Conservation (phyloP, 2,888 invertebrate species). For the Diaprepes abbreviatus region DNA sequence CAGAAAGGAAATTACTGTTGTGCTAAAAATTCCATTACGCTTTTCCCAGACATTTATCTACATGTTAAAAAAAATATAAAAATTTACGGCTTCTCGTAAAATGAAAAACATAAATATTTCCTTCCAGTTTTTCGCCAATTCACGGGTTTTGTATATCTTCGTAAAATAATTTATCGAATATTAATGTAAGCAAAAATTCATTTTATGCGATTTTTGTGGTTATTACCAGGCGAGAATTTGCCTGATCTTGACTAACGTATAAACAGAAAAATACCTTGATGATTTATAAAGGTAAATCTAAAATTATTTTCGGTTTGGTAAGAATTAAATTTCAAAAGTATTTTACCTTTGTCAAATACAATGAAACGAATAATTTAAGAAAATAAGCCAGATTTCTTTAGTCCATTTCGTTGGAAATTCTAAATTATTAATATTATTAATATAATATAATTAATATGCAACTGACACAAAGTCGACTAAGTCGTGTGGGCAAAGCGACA, state of each 20-base stretch:
- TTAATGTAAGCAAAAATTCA: slow-evolving; percentile 11
- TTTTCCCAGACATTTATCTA: background rate
- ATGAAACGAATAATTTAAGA: background rate
- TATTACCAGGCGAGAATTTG: background rate
- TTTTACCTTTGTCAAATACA: background rate
- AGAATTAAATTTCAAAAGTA: background rate
- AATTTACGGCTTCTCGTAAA: slow-evolving; percentile 8
- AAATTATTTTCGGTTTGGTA: background rate
- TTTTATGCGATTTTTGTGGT: slow-evolving; percentile 19
- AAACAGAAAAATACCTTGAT: slow-evolving; percentile 18
- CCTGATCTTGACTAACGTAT: background rate
- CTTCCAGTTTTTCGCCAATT: slow-evolving; percentile 3
- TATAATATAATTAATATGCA: no score
- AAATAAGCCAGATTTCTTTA: no score
- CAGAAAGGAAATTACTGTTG: no score
- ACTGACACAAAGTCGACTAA: no score
- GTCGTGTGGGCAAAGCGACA: no score
- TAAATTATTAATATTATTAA: no score
- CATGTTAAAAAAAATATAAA: background rate
- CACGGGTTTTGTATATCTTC: slow-evolving; percentile 10
- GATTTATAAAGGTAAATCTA: slow-evolving; percentile 4
- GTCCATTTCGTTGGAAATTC: no score
- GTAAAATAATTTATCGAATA: slow-evolving; percentile 16
- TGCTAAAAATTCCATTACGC: background rate
- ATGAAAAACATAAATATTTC: slow-evolving; percentile 19